Conservation (phyloP, 2,888 invertebrate species). For the Noctuana brunneofusca region DNA sequence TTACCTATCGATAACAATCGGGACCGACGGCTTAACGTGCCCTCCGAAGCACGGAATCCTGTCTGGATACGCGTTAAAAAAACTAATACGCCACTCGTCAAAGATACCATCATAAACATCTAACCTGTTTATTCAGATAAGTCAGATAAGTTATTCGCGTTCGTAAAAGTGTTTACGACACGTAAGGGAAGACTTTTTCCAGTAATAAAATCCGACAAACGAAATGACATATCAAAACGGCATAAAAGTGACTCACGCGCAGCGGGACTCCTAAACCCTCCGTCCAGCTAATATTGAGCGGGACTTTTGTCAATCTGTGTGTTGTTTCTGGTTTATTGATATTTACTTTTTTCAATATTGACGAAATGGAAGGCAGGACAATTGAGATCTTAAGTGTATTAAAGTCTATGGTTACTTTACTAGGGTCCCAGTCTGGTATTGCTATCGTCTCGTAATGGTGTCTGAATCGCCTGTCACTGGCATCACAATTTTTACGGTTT, state of each 20-base stretch:
- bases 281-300: conserved; percentile 7
- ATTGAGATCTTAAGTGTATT: too few relatives aligned
- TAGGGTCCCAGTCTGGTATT: too few relatives aligned
- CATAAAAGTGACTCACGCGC: conserved; percentile 48
- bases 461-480: too few relatives aligned
- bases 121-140: conserved; percentile 20
- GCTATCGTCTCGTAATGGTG: too few relatives aligned
- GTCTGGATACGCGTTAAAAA: too few relatives aligned
- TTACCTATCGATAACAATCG: too few relatives aligned
- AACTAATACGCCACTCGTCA: not conserved
- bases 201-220: conserved; percentile 40
- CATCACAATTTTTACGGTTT: too few relatives aligned
- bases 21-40: too few relatives aligned
- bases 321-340: not conserved
- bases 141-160: conserved; percentile 28
- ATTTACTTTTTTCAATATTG: not conserved
- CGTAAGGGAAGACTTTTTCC: conserved; percentile 25
- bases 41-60: too few relatives aligned
- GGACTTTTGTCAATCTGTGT: conserved; percentile 20
- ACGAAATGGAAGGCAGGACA: not conserved
- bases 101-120: not conserved
- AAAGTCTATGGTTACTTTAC: too few relatives aligned
- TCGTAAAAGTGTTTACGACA: conserved; percentile 30
- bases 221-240: conserved; percentile 46
- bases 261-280: conserved; percentile 41